Conservation (phyloP, 2,113 vertebrate species). For the Cygnus atratus region DNA sequence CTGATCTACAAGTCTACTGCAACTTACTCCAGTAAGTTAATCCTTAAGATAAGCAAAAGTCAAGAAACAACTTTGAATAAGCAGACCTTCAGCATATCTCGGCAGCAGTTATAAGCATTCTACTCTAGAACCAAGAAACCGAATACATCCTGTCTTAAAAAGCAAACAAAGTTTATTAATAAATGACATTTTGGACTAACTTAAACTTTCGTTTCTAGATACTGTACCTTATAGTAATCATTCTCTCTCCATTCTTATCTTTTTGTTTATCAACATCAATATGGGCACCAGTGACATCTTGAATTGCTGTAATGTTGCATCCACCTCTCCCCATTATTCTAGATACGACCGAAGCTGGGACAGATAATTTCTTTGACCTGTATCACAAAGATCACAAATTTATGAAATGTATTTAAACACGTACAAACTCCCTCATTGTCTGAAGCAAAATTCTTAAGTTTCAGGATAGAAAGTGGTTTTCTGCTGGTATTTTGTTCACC, state of each 20-base stretch:
- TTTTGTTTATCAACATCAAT: slow-evolving; percentile 99
- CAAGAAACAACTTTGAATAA: background rate
- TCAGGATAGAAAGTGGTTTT: background rate
- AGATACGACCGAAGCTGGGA: slow-evolving; percentile 97
- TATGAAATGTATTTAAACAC: background rate
- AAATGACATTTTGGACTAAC: background rate
- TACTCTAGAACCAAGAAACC: background rate
- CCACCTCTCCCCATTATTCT: slow-evolving; percentile 99
- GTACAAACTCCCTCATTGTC: background rate
- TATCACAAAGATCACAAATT: slow-evolving; percentile 58
- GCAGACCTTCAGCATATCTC: background rate
- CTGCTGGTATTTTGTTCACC: background rate
- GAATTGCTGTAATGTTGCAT: slow-evolving; percentile 98
- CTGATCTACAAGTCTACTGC: background rate
- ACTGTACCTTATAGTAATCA: slow-evolving; percentile 97
- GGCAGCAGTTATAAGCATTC: background rate
- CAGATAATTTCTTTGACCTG: slow-evolving; percentile 98
- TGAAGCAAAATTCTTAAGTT: background rate
- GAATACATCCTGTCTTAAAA: background rate
- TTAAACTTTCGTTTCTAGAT: background rate
- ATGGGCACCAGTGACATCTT: slow-evolving; percentile 97
- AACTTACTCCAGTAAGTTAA: background rate
- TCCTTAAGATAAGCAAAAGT: background rate
- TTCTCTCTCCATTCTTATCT: slow-evolving; percentile 98
- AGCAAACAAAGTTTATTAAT: background rate